These are phyloP conservation scores for Orchesella flavescens DNA, from an alignment of 2,888 invertebrate genomes.

Conservation along the genomic window DNA sequence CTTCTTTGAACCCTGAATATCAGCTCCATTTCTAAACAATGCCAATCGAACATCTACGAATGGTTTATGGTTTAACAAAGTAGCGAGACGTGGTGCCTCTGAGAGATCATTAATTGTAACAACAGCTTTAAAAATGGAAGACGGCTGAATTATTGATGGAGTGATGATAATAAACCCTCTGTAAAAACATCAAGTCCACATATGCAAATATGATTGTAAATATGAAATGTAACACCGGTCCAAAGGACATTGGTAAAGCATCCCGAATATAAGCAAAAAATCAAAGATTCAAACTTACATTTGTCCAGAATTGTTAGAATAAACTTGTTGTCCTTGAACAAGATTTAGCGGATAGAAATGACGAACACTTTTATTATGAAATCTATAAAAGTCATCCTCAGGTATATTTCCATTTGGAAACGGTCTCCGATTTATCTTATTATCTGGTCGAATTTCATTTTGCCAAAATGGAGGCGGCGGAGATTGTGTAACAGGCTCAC, in stretches of 20 bases:
- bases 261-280: background rate
- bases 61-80: slow-evolving; percentile 43
- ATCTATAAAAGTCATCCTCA: background rate
- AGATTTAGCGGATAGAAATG: slow-evolving; percentile 46
- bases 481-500: slow-evolving; percentile 18
- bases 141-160: slow-evolving; percentile 71
- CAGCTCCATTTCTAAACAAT: slow-evolving; percentile 75
- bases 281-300: slow-evolving; percentile 27
- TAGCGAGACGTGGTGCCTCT: slow-evolving; percentile 48
- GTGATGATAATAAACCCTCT: slow-evolving; percentile 79
- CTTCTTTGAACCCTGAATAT: slow-evolving; percentile 74
- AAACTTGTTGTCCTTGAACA: slow-evolving; percentile 50
- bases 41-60: slow-evolving; percentile 74
- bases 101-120: slow-evolving; percentile 65
- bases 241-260: background rate
- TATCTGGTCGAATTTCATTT: slow-evolving; percentile 20
- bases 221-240: no score
- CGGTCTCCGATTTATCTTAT: slow-evolving; percentile 14
- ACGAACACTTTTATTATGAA: background rate
- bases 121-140: slow-evolving; percentile 71
- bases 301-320: slow-evolving; percentile 45
- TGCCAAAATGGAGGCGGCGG: slow-evolving; percentile 37
- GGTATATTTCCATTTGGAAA: slow-evolving; percentile 14
- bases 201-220: background rate
- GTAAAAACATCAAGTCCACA: slow-evolving; percentile 55